Base-by-base conservation (phyloP, 2,888 invertebrate species). In the Pachliopta kotzebuea region DNA sequence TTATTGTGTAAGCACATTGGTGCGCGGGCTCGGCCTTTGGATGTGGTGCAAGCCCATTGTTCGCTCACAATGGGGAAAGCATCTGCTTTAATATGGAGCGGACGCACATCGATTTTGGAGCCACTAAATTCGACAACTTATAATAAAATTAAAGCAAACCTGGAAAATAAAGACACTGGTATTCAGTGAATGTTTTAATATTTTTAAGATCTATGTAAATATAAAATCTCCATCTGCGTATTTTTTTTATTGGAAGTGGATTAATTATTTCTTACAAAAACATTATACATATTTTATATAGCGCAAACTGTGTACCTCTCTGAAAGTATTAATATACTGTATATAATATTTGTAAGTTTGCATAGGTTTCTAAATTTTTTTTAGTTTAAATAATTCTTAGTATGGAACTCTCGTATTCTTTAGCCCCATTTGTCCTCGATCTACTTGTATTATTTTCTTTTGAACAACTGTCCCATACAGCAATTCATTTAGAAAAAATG, bases 61-160 rank as follows among this genome's bases (percentile, higher is more conserved):
- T 74, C 75, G 68, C 68, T 69, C 80, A 90, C 90, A 90, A 90
- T 89, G 84, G 89, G 80, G 88, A 89, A 90, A 90, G 89, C 76
- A 72, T 69, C 64, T 65, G 66, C 68, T 63, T 63, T 62, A 67
- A 58, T 68, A 71, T 69, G 69, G 68, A 66, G 49, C 55, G 56
- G 60, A 69, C 69, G 68, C 66, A 59, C 60, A 60, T 65, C 60
- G 42, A 56, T 31, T 62, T 57, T 65, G 63, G 57, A 61, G 67
- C 65, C 59, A 62, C 14, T 53, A 67, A 63, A 56, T 37, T 29
- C 42, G 45, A 57, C 2, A 45, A 45, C 45, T 37, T 37, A 14
- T 37, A 11, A 37, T 2, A 11, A 3, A 37, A 14, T 11, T 37
- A 11, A 11, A 11, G 14, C 31, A 11, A 11, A 31, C 11, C 8